These are phyloP conservation scores for Julus scanicus DNA, from an alignment of 2,888 invertebrate genomes.

Conservation along the genomic window DNA sequence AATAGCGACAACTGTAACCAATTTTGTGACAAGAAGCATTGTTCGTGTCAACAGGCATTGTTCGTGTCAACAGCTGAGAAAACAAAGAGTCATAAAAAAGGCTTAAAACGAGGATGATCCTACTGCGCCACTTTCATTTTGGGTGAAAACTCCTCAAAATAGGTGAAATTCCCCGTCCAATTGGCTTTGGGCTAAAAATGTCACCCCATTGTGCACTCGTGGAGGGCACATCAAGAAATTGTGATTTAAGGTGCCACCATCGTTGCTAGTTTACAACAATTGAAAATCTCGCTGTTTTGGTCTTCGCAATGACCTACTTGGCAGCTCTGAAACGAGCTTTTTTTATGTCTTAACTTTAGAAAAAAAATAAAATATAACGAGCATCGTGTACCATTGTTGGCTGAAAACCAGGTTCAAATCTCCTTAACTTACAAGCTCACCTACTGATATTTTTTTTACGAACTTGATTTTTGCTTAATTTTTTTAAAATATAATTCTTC, in stretches of 20 bases:
- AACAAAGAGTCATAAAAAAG: background rate
- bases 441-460: background rate
- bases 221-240: background rate
- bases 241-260: constrained; percentile 32
- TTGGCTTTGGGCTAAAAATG: background rate
- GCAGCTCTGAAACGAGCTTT: constrained; percentile 15
- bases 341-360: background rate
- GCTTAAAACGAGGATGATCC: background rate
- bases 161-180: background rate
- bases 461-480: constrained; percentile 1
- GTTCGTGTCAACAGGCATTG: background rate
- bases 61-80: background rate
- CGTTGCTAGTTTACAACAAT: background rate
- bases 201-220: constrained; percentile 8
- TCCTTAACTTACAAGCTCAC: background rate
- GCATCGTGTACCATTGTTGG: constrained; percentile 13
- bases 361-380: constrained; percentile 23
- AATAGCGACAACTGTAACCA: constrained; percentile 7
- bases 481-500: background rate
- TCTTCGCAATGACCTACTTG: constrained; percentile 42
- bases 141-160: background rate
- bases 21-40: background rate
- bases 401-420: constrained; percentile 2
- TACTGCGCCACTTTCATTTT: constrained; percentile 19
- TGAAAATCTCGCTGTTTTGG: constrained; percentile 17